These are phyloP conservation scores for Dolichallabes microphthalmus DNA, from an alignment of 2,113 vertebrate species.

Conservation along the genomic window DNA sequence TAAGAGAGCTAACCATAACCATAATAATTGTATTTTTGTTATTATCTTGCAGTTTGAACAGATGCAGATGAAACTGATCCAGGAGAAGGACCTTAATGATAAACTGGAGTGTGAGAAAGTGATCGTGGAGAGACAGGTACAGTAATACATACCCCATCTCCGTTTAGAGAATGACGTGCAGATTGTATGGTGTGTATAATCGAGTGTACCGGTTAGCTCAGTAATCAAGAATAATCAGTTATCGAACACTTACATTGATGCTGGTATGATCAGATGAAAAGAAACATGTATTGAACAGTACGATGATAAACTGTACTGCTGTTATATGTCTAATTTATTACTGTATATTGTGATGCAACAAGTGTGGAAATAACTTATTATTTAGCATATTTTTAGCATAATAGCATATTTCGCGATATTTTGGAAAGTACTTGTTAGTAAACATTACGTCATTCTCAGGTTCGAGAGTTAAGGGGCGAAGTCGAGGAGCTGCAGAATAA, in stretches of 20 bases:
- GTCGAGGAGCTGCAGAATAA: slow-evolving; percentile 70
- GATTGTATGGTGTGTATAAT: no score
- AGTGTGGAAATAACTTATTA: background rate
- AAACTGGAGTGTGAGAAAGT: slow-evolving; percentile 69
- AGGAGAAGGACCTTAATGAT: slow-evolving; percentile 73
- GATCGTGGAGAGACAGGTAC: slow-evolving; percentile 72
- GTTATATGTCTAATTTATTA: background rate
- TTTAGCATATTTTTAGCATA: no score
- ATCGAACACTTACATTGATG: background rate
- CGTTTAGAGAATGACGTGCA: background rate
- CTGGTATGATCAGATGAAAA: background rate
- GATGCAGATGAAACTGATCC: slow-evolving; percentile 73
- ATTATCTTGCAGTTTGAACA: slow-evolving; percentile 65
- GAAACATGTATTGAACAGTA: background rate
- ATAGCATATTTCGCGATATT: background rate
- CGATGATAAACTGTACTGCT: background rate
- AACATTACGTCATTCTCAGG: slow-evolving; percentile 50
- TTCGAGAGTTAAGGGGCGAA: slow-evolving; percentile 67
- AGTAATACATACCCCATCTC: background rate
- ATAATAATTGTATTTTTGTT: background rate
- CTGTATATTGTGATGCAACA: background rate
- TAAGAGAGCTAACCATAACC: background rate
- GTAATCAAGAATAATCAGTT: background rate
- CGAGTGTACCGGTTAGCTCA: background rate
- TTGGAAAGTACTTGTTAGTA: background rate